These are phyloP conservation scores for Pseudococcus longispinus DNA, from an alignment of 2,888 invertebrate species.

Conservation along the genomic window DNA sequence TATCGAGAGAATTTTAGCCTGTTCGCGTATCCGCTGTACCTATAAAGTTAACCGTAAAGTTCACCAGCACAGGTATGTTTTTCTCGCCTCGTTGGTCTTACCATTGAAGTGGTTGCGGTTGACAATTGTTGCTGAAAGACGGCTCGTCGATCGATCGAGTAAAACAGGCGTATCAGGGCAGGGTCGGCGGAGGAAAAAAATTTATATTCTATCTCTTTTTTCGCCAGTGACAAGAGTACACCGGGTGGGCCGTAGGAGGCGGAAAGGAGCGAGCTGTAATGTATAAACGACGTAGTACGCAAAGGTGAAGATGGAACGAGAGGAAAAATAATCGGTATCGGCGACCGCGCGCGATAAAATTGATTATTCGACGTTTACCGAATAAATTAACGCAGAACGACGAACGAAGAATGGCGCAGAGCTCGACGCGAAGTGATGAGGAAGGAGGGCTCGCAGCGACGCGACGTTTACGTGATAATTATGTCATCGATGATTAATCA, in stretches of 20 bases:
- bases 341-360: constrained; percentile 13
- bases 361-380: constrained; percentile 28
- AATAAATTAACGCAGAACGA: not conserved
- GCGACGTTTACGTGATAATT: constrained; percentile 8
- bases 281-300: not conserved
- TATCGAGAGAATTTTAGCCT: not conserved
- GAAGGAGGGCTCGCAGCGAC: not conserved
- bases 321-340: constrained; percentile 23
- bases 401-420: not conserved
- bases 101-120: not conserved
- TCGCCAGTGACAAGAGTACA: not conserved
- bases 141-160: not conserved
- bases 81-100: not conserved
- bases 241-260: not conserved
- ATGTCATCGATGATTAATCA: constrained; percentile 34
- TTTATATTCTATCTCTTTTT: not conserved
- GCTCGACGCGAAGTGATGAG: not conserved
- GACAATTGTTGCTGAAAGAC: not conserved
- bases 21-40: not conserved
- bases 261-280: not conserved
- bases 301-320: not conserved
- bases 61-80: not conserved
- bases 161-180: not conserved
- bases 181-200: not conserved
- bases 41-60: not conserved